These are phyloP conservation scores for Chinchilla lanigera DNA, from an alignment of 2,113 vertebrate genomes.

Conservation along the genomic window DNA sequence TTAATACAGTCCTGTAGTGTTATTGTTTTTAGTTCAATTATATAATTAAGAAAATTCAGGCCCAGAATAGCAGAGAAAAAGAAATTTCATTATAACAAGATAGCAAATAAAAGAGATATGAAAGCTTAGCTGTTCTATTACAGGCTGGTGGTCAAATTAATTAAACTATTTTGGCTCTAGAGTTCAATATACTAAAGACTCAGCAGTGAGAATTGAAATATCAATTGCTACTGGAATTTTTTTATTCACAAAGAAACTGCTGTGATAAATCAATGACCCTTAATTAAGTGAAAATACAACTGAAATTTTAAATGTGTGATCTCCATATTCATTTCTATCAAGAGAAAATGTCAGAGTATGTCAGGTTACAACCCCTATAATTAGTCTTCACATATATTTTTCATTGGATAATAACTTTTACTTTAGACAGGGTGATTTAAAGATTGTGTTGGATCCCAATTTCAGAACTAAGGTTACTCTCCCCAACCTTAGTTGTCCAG, in stretches of 20 bases:
- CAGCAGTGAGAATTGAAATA: background rate
- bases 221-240: background rate
- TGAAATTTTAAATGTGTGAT: constrained; percentile 42
- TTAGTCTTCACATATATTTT: background rate
- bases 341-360: constrained; percentile 15
- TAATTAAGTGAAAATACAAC: constrained; percentile 10
- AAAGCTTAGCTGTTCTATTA: background rate
- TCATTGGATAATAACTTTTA: background rate
- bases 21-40: constrained; percentile 26
- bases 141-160: constrained; percentile 20
- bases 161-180: background rate
- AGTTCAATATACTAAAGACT: constrained; percentile 46
- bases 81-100: background rate
- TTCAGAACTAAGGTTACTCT: background rate
- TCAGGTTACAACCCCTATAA: background rate
- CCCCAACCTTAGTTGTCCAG: background rate
- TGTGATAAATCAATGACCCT: background rate
- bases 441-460: background rate
- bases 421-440: constrained; percentile 5
- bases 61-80: background rate
- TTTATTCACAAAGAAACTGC: constrained; percentile 25
- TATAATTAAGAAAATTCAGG: constrained; percentile 51
- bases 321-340: background rate
- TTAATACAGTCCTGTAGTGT: background rate
- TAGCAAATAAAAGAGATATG: background rate